Evolutionary conservation across 2,888 invertebrate species (phyloP), one percentile per base, ranked within the genome.

Genomic region (Tethea ocularis): DNA sequence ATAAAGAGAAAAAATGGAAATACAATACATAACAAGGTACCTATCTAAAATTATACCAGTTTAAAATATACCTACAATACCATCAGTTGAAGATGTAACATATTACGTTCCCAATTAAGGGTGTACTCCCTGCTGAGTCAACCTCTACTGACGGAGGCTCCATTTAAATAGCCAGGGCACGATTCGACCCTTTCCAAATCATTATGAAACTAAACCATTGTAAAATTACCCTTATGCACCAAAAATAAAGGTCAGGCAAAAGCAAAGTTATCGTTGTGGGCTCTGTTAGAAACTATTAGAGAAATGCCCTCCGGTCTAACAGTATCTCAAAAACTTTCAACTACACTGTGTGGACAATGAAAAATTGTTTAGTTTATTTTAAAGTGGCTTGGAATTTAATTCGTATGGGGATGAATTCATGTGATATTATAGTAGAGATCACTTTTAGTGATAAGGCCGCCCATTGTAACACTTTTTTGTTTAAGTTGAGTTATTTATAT

Each of bases 91-190:
- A 82, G 81, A 77, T 72, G 75, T 91, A 89, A 91, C 87, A 85
- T 92, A 93, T 92, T 86, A 90, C 88, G 77, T 84, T 84, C 80
- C 92, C 92, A 93, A 93, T 93, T 92, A 91, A 87, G 91, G 92
- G 76, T 69, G 70, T 72, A 78, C 91, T 80, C 89, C 92, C 92
- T 83, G 92, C 91, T 92, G 92, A 11, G 87, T 75, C 77, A 68
- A 68, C 70, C 73, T 88, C 89, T 85, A 87, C 89, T 80, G 87
- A 82, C 80, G 78, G 82, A 84, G 84, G 81, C 84, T 83, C 81
- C 77, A 78, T 83, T 85, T 86, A 86, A 92, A 91, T 90, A 86
- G 87, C 80, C 78, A 75, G 75, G 67, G 81, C 91, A 92, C 90
- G 90, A 92, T 76, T 78, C 83, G 84, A 88, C 85, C 87, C 80